Evolutionary conservation across 2,888 invertebrate species (phyloP).

Genomic region (Acheta domesticus): DNA sequence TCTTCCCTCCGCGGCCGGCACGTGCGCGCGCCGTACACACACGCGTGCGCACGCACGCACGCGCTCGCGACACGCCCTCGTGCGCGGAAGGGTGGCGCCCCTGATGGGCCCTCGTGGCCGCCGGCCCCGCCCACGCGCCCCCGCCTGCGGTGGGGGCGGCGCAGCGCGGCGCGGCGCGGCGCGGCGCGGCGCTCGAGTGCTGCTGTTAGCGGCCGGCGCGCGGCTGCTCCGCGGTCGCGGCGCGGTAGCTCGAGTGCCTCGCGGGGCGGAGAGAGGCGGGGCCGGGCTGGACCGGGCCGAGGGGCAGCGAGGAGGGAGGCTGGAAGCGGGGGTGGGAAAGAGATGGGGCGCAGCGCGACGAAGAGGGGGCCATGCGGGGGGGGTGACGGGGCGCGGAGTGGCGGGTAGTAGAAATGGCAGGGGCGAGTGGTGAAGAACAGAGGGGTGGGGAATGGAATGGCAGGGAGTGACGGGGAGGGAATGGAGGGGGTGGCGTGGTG

Average conservation of each 20-base stretch:
- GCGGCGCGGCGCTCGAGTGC: background rate
- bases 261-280: background rate
- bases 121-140: background rate
- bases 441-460: rapidly evolving
- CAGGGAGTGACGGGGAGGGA: too few relatives aligned
- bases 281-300: too few relatives aligned
- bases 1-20: background rate
- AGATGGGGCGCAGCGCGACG: too few relatives aligned
- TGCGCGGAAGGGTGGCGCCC: slow-evolving; percentile 4
- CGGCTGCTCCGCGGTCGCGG: background rate
- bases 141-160: background rate
- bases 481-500: too few relatives aligned
- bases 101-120: background rate
- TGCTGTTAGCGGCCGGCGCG: background rate
- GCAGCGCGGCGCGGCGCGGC: background rate
- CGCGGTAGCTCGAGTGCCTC: background rate
- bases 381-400: too few relatives aligned
- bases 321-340: too few relatives aligned
- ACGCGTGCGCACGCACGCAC: slow-evolving; percentile 3
- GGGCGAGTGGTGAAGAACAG: too few relatives aligned
- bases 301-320: too few relatives aligned
- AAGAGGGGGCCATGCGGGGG: too few relatives aligned
- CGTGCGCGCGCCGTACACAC: background rate
- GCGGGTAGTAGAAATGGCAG: too few relatives aligned
- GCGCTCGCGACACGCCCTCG: background rate